A percentile compares a stretch with the other conserved stretches of the same genome.
Evolutionary conservation across 2,797 vertebrate species (phyloP).

Genomic region (Bradypodion pumilum): DNA sequence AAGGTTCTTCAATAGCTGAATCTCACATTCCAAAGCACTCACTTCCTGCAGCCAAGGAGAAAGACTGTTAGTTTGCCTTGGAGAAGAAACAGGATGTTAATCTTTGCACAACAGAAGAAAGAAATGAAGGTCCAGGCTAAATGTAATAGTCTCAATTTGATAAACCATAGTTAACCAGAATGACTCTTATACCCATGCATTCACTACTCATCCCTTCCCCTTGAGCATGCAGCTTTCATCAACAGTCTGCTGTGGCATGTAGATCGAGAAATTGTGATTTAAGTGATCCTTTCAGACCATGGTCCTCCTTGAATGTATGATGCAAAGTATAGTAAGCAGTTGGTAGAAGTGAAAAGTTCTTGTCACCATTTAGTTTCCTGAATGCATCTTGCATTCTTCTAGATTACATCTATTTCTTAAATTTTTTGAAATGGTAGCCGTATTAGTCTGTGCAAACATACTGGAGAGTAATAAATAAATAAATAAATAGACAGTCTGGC

Average conservation of each 20-base stretch:
- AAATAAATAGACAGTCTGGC: too few species aligned
- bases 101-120: neutral
- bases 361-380: neutral
- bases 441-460: too few species aligned
- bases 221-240: neutral
- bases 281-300: neutral
- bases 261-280: neutral
- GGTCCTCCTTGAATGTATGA: neutral
- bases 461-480: too few species aligned
- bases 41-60: constrained; percentile 83
- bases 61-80: constrained; percentile 17
- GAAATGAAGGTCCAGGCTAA: neutral
- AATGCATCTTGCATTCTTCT: neutral
- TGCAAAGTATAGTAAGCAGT: neutral
- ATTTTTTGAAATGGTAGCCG: too few species aligned
- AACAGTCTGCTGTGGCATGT: neutral
- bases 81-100: neutral
- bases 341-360: neutral
- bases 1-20: constrained; percentile 96
- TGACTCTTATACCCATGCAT: neutral
- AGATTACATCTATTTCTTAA: too few species aligned
- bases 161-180: neutral
- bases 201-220: neutral
- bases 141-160: neutral
- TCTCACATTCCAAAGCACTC: constrained; percentile 96